phyloP scores from a whole-genome alignment of 2,888 invertebrate genomes.

The Mesorhabditis sp. region DNA sequence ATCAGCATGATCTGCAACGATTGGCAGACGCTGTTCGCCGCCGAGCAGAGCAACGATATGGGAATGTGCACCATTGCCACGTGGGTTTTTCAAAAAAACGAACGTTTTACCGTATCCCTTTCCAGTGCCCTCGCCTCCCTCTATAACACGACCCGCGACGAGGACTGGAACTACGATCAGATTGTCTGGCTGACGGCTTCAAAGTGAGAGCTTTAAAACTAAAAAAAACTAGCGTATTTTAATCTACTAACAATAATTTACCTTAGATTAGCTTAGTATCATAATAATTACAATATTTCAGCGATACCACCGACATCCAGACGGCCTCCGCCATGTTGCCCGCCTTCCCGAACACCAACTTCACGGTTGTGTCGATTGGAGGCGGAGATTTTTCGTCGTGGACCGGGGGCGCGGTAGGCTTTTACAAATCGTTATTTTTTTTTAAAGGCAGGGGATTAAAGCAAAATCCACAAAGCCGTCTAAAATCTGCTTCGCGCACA shows the following conservation, averaged over 20 bases:
- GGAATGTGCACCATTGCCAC: neutral
- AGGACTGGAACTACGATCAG: conserved; percentile 5
- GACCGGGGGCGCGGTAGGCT: neutral
- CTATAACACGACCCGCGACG: neutral
- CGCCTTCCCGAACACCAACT: conserved; percentile 4
- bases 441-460: neutral
- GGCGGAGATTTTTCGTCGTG: conserved; percentile 6
- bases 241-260: neutral
- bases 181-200: neutral
- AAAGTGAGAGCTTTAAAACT: neutral
- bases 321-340: neutral
- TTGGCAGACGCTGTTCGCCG: conserved; percentile 2
- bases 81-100: neutral
- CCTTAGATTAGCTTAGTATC: no score
- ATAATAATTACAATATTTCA: neutral
- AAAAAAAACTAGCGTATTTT: neutral
- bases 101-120: neutral
- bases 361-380: neutral
- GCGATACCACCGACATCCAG: neutral
- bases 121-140: conserved; percentile 5
- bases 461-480: no score
- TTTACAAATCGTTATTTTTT: neutral
- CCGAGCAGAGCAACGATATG: neutral
- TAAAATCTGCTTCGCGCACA: no score
- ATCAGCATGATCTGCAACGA: neutral